phyloP scores from a whole-genome alignment of 1,140 invertebrate species.

The Hyposmocoma kahamanoa region DNA sequence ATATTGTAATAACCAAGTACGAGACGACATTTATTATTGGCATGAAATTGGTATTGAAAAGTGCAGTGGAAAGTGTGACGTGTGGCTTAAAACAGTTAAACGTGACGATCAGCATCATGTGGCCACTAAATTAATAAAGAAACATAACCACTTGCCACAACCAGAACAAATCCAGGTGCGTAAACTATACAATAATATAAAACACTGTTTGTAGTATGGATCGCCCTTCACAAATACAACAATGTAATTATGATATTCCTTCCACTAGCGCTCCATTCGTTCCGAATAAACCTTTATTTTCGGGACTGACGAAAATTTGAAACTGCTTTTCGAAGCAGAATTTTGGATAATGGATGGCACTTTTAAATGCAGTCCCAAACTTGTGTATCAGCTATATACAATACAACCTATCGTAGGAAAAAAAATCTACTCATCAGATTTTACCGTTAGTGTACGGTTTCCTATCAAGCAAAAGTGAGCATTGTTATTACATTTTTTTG shows the following conservation, averaged over 20 bases:
- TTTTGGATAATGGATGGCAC: conserved; percentile 7
- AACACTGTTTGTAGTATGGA: neutral
- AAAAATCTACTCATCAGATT: neutral
- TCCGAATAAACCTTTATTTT: conserved; percentile 1
- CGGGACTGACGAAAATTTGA: conserved; percentile 3
- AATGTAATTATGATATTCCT: neutral
- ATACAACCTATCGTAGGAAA: neutral
- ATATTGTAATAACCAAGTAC: neutral
- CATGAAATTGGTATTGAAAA: conserved; percentile 1
- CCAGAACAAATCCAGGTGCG: neutral
- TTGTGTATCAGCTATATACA: conserved; percentile 5
- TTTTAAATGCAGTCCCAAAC: neutral
- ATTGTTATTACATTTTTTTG: conserved; percentile 2
- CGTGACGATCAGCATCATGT: neutral
- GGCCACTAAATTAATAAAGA: neutral
- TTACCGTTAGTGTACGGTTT: conserved; percentile 3
- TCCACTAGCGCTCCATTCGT: neutral
- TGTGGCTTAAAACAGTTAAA: neutral
- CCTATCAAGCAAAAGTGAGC: neutral
- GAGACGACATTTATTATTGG: conserved; percentile 1
- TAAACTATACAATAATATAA: neutral
- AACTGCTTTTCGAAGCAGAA: neutral
- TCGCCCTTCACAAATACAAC: neutral
- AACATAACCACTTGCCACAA: neutral
- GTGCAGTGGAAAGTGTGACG: neutral